phyloP scores from a whole-genome alignment of 2,797 vertebrate genomes.

The Tachyglossus aculeatus region DNA sequence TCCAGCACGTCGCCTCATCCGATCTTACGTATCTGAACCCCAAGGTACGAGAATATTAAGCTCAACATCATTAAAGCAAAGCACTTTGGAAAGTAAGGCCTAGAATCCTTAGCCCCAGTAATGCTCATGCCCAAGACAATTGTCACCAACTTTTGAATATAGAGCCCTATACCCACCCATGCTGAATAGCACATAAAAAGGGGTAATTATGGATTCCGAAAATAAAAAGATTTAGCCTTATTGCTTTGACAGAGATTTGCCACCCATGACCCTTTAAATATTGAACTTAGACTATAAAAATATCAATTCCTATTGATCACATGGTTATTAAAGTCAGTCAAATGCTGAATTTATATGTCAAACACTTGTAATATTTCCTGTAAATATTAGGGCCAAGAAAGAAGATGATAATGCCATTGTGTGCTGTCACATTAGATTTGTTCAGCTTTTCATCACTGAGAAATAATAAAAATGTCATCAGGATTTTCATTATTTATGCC shows the following conservation, averaged over 20 bases:
- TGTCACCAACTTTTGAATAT: constrained; percentile 32
- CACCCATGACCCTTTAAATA: constrained; percentile 88
- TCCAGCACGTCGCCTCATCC: no score
- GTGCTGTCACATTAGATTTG: constrained; percentile 58
- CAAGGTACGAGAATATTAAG: no score
- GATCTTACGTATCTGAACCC: no score
- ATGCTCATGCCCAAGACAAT: background rate
- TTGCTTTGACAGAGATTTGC: constrained; percentile 90
- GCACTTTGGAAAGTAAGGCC: background rate
- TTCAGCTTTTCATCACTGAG: constrained; percentile 56
- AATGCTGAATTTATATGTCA: constrained; percentile 95
- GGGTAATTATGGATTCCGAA: constrained; percentile 73
- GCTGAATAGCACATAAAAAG: constrained; percentile 21
- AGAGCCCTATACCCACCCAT: constrained; percentile 47
- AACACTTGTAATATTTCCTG: constrained; percentile 86
- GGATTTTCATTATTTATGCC: constrained; percentile 60
- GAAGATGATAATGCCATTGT: constrained; percentile 57
- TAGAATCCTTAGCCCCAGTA: background rate
- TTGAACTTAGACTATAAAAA: constrained; percentile 95
- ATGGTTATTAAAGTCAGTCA: constrained; percentile 97
- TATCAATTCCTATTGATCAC: constrained; percentile 98
- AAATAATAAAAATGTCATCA: constrained; percentile 66
- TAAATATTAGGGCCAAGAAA: constrained; percentile 75
- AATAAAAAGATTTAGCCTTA: constrained; percentile 83
- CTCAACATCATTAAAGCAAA: constrained; percentile 7